phyloP scores from a whole-genome alignment of 2,113 vertebrate species.

The Mionectes macconnelli region DNA sequence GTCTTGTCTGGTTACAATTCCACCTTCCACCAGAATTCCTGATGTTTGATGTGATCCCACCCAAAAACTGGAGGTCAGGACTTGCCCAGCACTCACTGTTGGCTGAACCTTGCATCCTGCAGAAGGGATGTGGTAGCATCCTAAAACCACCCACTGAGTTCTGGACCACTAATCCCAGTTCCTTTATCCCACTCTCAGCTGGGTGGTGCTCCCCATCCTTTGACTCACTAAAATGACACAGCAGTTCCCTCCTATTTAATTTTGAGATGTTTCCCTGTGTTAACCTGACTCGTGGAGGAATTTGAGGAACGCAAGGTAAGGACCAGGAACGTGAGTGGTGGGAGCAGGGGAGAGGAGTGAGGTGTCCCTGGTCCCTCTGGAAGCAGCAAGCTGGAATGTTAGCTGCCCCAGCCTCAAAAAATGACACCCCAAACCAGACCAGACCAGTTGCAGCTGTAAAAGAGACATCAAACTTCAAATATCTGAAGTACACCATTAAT shows the following conservation, averaged over 20 bases:
- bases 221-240: not conserved
- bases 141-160: not conserved
- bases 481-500: not conserved
- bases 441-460: not conserved
- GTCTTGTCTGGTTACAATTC: accelerated
- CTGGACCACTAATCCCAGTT: not conserved
- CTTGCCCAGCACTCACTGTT: accelerated
- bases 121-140: not conserved
- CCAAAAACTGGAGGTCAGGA: not conserved
- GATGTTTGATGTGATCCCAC: not conserved
- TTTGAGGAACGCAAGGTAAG: not conserved
- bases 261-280: not conserved
- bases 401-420: not conserved
- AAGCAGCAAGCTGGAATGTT: not conserved
- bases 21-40: not conserved
- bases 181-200: no score
- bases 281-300: not conserved
- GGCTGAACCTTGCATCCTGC: not conserved
- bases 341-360: not conserved
- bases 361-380: no score
- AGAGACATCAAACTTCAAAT: not conserved
- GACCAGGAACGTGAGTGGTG: not conserved
- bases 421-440: not conserved
- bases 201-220: not conserved
- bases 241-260: not conserved